These are phyloP conservation scores for Rhegmatorhina hoffmannsi DNA, from an alignment of 2,113 vertebrate genomes.

Conservation along the genomic window DNA sequence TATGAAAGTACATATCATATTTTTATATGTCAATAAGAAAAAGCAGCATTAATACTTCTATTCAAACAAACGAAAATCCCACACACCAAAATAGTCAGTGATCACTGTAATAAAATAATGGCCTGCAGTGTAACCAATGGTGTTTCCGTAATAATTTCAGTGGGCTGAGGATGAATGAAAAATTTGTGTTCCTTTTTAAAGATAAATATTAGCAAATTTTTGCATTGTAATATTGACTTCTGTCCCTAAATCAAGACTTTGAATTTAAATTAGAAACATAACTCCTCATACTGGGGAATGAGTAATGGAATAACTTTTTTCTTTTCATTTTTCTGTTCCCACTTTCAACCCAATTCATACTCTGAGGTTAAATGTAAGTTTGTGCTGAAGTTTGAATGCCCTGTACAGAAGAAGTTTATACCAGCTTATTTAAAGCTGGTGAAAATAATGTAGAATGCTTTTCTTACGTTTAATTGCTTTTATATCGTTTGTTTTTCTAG, in stretches of 20 bases:
- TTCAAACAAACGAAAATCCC: neutral
- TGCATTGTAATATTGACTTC: neutral
- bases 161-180: neutral
- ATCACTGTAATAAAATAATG: neutral
- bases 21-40: neutral
- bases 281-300: neutral
- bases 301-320: neutral
- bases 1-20: neutral
- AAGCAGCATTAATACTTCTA: neutral
- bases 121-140: neutral
- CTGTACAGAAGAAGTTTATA: neutral
- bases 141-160: neutral
- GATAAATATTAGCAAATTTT: neutral
- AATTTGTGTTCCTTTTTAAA: neutral
- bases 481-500: neutral
- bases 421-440: neutral
- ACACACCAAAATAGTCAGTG: neutral
- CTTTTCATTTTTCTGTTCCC: neutral
- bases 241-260: neutral
- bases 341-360: neutral
- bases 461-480: neutral
- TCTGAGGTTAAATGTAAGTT: neutral
- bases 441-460: neutral
- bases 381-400: neutral
- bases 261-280: neutral